Conservation (phyloP, 1,140 invertebrate genomes). For the Bombus terrestris region DNA sequence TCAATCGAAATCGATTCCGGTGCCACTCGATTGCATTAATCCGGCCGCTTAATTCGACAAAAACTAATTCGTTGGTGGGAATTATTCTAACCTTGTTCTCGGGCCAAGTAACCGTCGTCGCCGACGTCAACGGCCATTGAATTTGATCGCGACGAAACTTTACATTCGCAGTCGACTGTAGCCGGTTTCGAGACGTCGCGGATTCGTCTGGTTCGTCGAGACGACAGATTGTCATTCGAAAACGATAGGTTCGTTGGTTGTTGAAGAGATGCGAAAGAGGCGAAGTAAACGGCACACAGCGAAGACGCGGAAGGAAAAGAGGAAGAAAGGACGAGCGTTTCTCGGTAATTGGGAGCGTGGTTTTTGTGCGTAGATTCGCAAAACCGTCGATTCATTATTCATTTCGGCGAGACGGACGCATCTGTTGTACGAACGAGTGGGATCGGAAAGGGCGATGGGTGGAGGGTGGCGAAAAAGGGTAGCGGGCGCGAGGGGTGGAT, state of each 20-base stretch:
- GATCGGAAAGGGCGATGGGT: slow-evolving; percentile 1
- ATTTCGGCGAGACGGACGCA: slow-evolving; percentile 55
- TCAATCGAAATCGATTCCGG: slow-evolving; percentile 75
- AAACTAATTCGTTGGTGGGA: slow-evolving; percentile 76
- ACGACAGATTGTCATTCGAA: too few relatives aligned
- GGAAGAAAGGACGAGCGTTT: too few relatives aligned
- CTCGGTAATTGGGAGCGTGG: slow-evolving; percentile 28
- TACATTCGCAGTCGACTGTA: too few relatives aligned
- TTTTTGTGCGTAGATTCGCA: slow-evolving; percentile 55
- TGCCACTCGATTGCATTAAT: slow-evolving; percentile 76
- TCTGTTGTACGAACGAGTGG: slow-evolving; percentile 28
- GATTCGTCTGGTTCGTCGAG: too few relatives aligned
- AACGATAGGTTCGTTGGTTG: too few relatives aligned
- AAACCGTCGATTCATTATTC: slow-evolving; percentile 60
- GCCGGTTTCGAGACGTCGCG: background rate
- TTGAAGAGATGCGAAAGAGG: too few relatives aligned
- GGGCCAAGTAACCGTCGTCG: background rate
- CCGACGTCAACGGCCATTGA: background rate
- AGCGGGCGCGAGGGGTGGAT: slow-evolving; percentile 22
- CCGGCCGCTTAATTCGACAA: slow-evolving; percentile 77
- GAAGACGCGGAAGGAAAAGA: background rate
- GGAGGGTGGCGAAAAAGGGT: background rate
- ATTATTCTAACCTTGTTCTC: slow-evolving; percentile 69
- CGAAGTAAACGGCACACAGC: background rate
- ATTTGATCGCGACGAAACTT: background rate